These are phyloP conservation scores for Actinemys pallida DNA, from an alignment of 2,113 vertebrate species.

Conservation along the genomic window DNA sequence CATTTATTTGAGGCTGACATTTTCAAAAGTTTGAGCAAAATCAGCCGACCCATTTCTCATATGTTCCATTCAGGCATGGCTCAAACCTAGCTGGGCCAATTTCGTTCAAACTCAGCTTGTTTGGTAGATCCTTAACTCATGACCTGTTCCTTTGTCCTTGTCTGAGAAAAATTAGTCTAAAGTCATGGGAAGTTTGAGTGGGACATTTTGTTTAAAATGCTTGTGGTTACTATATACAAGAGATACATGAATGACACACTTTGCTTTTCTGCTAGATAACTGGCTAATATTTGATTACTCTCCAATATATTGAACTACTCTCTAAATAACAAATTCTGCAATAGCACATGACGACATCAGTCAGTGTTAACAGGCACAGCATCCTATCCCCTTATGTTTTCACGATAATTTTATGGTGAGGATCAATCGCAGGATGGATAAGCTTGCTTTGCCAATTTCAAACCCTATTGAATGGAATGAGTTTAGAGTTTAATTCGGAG, in stretches of 20 bases:
- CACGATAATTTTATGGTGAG: not conserved
- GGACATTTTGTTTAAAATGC: not conserved
- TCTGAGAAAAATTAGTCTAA: too few relatives aligned
- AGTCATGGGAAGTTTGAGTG: rapidly evolving
- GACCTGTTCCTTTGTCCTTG: too few relatives aligned
- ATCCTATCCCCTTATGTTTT: rapidly evolving
- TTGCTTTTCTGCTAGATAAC: not conserved
- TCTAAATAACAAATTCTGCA: not conserved
- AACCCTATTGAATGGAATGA: not conserved
- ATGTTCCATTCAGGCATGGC: not conserved
- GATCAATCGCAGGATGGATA: not conserved
- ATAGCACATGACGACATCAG: rapidly evolving
- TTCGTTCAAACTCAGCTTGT: not conserved
- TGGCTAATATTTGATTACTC: not conserved
- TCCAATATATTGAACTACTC: not conserved
- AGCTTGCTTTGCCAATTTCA: not conserved
- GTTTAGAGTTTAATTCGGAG: not conserved
- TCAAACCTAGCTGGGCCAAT: not conserved
- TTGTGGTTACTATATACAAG: not conserved
- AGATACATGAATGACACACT: not conserved
- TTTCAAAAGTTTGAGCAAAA: not conserved
- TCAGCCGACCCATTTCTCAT: not conserved
- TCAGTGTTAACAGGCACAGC: not conserved
- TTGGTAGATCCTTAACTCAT: not conserved
- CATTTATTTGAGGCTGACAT: rapidly evolving